phyloP scores from a whole-genome alignment of 2,888 invertebrate genomes.

The Catocala fraxini region DNA sequence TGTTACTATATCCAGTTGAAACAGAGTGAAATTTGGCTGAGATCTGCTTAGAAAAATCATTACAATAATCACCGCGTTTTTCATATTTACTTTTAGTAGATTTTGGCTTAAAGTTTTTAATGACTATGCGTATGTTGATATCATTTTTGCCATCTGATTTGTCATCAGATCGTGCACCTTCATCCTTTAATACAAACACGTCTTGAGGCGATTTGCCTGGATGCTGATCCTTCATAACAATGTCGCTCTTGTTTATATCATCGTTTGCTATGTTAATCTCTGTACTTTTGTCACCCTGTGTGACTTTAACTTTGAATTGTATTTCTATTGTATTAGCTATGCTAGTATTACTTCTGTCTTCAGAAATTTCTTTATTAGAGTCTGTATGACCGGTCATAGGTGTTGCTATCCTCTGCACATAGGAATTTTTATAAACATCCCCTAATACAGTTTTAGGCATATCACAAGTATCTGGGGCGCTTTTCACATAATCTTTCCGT shows the following conservation, averaged over 20 bases:
- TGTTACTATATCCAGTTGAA: constrained; percentile 56
- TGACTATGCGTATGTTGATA: constrained; percentile 71
- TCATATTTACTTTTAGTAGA: constrained; percentile 30
- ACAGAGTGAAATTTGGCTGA: constrained; percentile 72
- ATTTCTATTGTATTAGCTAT: constrained; percentile 72
- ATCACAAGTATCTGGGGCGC: background rate
- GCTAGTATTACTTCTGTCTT: constrained; percentile 58
- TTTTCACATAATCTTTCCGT: constrained; percentile 61
- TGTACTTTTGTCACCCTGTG: constrained; percentile 65
- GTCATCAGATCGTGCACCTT: constrained; percentile 37
- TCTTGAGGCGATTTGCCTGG: constrained; percentile 51
- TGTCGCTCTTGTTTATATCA: constrained; percentile 17
- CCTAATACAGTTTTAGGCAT: constrained; percentile 47
- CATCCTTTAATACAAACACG: constrained; percentile 58
- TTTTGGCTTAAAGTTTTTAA: constrained; percentile 66
- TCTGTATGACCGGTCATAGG: constrained; percentile 42
- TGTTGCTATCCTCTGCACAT: constrained; percentile 59
- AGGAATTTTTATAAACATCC: constrained; percentile 62
- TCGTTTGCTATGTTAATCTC: constrained; percentile 62
- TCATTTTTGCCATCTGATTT: constrained; percentile 63
- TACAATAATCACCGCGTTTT: constrained; percentile 27
- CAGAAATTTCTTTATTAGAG: constrained; percentile 41
- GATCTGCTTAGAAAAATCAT: constrained; percentile 65
- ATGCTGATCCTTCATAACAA: constrained; percentile 20
- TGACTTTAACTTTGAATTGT: constrained; percentile 69